Evolutionary conservation across 2,888 invertebrate genomes (phyloP), one percentile per base, ranked within the genome.

Genomic region (Bugulina stolonifera): DNA sequence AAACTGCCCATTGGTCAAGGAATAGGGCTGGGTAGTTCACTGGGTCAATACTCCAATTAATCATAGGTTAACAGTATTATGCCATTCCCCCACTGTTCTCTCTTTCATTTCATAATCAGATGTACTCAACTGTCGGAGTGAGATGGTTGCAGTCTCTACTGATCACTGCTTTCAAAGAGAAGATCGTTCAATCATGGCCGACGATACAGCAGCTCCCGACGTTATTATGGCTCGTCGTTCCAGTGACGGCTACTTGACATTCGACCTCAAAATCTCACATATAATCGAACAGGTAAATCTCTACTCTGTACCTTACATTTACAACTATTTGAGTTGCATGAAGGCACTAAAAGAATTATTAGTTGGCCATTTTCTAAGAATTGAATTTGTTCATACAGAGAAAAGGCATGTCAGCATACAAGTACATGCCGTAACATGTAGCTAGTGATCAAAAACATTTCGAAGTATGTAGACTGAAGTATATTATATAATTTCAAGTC

Each of bases 201-300:
- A 34, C 1, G 25, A 14, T 29, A 2, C 27, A 25, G 10, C 64
- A 10, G 29, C 27, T 27, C 64, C 22, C 25, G 25, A 64, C n/a
- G 64, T 32, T 10, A 64, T 64, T 14, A 14, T 32, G 18, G 64
- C 64, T 2, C 27, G 64, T 2, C 27, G 64, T 29, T 32, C 64
- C 14, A 18, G 32, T 14, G 64, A 64, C 32, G 64, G 64, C 18
- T 64, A 25, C 27, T 32, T 64, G 14, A 64, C 34, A 14, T 64
- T 64, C 32, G 64, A 64, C 27, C 32, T 64, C 64, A 64, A 64
- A 64, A 32, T 64, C 25, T 64, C 64, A 14, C 64, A 64, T 32
- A 27, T 64, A 25, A 64, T 64, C 5, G 64, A 64, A 32, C 64
- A 64, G 64, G 64, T 64, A 52, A 5, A 14, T 52, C 52, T 5